Evolutionary conservation across 2,797 vertebrate genomes (phyloP).

Genomic region (Spondyliosoma cantharus): DNA sequence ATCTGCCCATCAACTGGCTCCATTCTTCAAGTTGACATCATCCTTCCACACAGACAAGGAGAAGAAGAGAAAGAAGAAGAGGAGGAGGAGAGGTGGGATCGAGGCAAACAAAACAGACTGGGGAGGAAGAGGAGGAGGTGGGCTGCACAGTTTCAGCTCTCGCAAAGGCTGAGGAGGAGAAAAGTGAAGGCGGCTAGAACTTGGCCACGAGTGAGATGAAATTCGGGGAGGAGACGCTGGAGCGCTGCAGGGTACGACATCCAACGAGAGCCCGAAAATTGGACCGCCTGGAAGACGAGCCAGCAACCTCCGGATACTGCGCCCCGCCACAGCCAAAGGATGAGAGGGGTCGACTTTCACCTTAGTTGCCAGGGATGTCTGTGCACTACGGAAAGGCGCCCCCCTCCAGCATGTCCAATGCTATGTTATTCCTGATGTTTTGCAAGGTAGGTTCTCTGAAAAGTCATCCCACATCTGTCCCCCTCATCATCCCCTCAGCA

Average conservation of each 20-base stretch:
- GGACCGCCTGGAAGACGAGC: slow-evolving; percentile 69
- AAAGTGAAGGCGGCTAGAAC: slow-evolving; percentile 78
- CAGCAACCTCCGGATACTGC: slow-evolving; percentile 66
- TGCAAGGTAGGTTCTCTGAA: slow-evolving; percentile 89
- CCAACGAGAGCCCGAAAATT: slow-evolving; percentile 59
- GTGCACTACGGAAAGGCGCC: slow-evolving; percentile 70
- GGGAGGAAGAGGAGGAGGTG: slow-evolving; percentile 54
- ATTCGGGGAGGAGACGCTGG: slow-evolving; percentile 75
- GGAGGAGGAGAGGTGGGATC: slow-evolving; percentile 44
- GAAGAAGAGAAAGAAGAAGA: slow-evolving; percentile 48
- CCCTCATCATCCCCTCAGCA: slow-evolving; percentile 18
- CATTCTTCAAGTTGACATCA: slow-evolving; percentile 77
- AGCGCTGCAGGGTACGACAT: slow-evolving; percentile 68
- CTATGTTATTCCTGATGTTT: slow-evolving; percentile 94
- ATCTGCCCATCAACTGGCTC: slow-evolving; percentile 72
- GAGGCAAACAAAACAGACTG: slow-evolving; percentile 58
- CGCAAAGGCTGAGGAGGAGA: slow-evolving; percentile 68
- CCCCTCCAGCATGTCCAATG: slow-evolving; percentile 88
- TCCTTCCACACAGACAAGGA: slow-evolving; percentile 69
- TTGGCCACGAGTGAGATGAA: slow-evolving; percentile 83
- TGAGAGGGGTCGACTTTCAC: slow-evolving; percentile 81
- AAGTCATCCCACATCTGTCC: slow-evolving; percentile 15
- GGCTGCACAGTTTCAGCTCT: slow-evolving; percentile 65
- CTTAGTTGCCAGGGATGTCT: slow-evolving; percentile 80
- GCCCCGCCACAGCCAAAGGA: slow-evolving; percentile 74